Percentiles rank a stretch among this genome's conserved stretches.
Conservation (phyloP, 2,113 vertebrate genomes). For the Upupa epops region DNA sequence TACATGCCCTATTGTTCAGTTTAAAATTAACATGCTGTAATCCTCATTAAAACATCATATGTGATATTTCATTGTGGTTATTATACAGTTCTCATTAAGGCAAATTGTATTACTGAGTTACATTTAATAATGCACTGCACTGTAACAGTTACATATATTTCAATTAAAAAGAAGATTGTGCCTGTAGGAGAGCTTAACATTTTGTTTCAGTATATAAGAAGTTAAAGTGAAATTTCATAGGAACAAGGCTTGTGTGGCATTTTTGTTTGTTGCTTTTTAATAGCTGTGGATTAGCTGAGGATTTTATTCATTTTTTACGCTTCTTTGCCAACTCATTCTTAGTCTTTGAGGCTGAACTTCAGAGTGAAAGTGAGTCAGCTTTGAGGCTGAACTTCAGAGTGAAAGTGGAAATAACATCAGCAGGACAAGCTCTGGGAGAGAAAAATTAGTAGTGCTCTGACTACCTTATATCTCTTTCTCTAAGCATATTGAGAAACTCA, state of each 20-base stretch:
- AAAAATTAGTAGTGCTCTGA: background rate
- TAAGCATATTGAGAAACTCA: background rate
- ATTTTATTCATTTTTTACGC: background rate
- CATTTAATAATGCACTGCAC: constrained; percentile 45
- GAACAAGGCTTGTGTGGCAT: background rate
- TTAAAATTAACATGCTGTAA: constrained; percentile 63
- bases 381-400: background rate
- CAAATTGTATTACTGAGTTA: constrained; percentile 49
- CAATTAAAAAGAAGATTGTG: constrained; percentile 22
- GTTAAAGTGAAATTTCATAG: background rate
- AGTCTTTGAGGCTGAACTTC: background rate
- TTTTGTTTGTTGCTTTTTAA: background rate
- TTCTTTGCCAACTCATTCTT: background rate
- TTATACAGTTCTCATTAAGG: constrained; percentile 51
- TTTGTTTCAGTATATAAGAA: background rate
- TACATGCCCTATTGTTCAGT: constrained; percentile 44
- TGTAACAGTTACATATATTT: constrained; percentile 17
- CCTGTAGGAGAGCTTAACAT: background rate
- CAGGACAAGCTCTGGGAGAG: background rate
- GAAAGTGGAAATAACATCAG: background rate
- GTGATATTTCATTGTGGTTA: constrained; percentile 60
- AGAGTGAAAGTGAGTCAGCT: background rate
- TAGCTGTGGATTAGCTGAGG: background rate
- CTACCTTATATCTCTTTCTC: background rate
- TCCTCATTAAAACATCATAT: constrained; percentile 65